A percentile compares a stretch with the other conserved stretches of the same genome.
These are phyloP conservation scores for Halocynthia aurantium DNA, from an alignment of 23 tunicate species.

Conservation along the genomic window DNA sequence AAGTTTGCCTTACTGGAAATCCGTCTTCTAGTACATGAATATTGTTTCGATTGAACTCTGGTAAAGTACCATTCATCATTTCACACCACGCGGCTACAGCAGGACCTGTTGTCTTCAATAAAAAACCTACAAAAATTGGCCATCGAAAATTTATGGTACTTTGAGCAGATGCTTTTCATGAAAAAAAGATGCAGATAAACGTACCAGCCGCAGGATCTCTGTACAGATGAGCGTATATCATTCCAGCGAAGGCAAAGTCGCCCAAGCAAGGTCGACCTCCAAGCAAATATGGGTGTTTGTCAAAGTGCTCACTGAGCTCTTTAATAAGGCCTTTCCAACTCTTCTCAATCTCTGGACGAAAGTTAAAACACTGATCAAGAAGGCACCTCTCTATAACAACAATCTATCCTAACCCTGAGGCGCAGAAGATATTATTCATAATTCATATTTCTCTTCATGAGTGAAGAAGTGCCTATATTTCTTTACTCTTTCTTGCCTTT, in stretches of 20 bases:
- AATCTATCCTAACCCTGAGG: too few species aligned
- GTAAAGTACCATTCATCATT: slow-evolving; percentile 55
- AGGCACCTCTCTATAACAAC: too few species aligned
- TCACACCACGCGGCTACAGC: slow-evolving; percentile 56
- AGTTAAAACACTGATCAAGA: background rate
- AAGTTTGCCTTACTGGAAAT: background rate
- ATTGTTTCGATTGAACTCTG: slow-evolving; percentile 25
- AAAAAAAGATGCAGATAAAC: background rate
- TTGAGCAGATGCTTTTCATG: background rate
- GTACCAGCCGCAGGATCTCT: slow-evolving; percentile 55
- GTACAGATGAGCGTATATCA: slow-evolving; percentile 62
- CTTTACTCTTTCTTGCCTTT: too few species aligned
- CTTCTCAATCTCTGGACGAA: slow-evolving; percentile 38
- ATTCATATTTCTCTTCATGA: too few species aligned
- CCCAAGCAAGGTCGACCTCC: slow-evolving; percentile 69
- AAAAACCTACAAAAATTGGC: slow-evolving; percentile 26
- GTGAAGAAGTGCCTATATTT: too few species aligned
- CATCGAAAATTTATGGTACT: background rate
- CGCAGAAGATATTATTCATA: too few species aligned
- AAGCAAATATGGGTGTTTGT: slow-evolving; percentile 55
- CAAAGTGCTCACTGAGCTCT: slow-evolving; percentile 51
- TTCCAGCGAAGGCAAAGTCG: slow-evolving; percentile 64
- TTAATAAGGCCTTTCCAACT: slow-evolving; percentile 42
- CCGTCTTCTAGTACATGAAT: slow-evolving; percentile 28
- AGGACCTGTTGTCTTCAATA: slow-evolving; percentile 61